A percentile compares a stretch with the other conserved stretches of the same genome.
Conservation (phyloP, 2,797 vertebrate genomes). For the Champsocephalus gunnari region DNA sequence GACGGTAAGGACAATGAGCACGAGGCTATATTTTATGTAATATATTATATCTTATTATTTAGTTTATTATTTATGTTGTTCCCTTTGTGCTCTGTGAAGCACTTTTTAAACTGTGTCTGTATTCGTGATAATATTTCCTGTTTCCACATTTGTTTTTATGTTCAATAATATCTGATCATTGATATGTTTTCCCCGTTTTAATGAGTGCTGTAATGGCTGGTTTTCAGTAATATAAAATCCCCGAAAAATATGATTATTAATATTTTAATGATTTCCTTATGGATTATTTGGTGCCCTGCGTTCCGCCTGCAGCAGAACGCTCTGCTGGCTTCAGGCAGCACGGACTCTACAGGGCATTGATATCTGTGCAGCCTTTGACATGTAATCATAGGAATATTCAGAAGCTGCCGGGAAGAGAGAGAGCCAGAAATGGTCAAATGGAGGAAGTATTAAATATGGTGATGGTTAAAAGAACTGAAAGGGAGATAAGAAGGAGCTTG, state of each 20-base stretch:
- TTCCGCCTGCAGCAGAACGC: neutral
- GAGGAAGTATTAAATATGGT: slow-evolving; percentile 9
- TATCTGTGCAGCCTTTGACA: slow-evolving; percentile 28
- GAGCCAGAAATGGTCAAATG: slow-evolving; percentile 14
- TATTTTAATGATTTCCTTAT: too few relatives aligned
- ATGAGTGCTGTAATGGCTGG: slow-evolving; percentile 21
- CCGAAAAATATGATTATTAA: neutral
- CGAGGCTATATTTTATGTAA: too few relatives aligned
- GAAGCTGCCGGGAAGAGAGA: neutral
- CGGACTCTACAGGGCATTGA: slow-evolving; percentile 10
- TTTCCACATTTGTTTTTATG: neutral
- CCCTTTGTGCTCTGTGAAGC: neutral
- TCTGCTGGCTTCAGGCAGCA: neutral
- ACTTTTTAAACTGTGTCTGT: neutral
- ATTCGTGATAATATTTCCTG: neutral
- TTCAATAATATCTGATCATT: neutral
- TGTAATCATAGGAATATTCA: slow-evolving; percentile 18
- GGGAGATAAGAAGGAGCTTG: slow-evolving; percentile 29
- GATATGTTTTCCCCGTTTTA: slow-evolving; percentile 17
- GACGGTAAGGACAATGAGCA: too few relatives aligned
- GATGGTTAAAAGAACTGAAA: slow-evolving; percentile 12
- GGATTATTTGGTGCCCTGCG: too few relatives aligned
- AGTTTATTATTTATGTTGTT: neutral
- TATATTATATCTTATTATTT: too few relatives aligned
- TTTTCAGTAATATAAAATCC: slow-evolving; percentile 15